These are phyloP conservation scores for Ormyrus nitidulus DNA, from an alignment of 2,888 invertebrate species.

Conservation along the genomic window DNA sequence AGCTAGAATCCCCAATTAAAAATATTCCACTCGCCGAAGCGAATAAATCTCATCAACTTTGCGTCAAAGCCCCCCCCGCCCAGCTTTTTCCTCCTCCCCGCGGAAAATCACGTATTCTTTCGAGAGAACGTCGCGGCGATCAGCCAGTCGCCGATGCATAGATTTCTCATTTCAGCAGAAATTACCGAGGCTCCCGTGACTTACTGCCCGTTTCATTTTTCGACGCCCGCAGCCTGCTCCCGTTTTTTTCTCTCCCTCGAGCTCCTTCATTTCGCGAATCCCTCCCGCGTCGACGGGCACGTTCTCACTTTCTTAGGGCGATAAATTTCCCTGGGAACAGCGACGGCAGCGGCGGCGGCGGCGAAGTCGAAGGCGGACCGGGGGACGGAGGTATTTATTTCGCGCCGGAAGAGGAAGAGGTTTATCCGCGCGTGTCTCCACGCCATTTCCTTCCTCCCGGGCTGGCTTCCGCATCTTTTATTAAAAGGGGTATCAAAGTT, in stretches of 20 bases:
- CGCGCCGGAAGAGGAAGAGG: conserved; percentile 20
- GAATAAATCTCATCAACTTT: no score
- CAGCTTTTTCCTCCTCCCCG: no score
- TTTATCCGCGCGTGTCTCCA: conserved; percentile 34
- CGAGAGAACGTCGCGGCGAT: not conserved
- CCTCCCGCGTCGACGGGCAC: conserved; percentile 34
- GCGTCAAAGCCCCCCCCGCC: no score
- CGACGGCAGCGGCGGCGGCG: no score
- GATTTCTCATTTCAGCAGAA: not conserved
- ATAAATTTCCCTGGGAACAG: conserved; percentile 46
- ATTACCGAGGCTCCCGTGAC: conserved; percentile 22
- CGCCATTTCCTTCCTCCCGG: conserved; percentile 23
- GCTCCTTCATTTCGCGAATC: conserved; percentile 30
- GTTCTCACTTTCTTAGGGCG: conserved; percentile 52
- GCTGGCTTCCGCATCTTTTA: conserved; percentile 45
- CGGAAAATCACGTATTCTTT: not conserved
- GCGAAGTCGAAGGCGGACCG: not conserved
- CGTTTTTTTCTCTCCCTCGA: not conserved
- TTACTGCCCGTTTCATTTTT: conserved; percentile 50
- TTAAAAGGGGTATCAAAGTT: conserved; percentile 49
- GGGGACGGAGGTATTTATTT: conserved; percentile 33
- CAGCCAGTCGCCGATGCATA: not conserved
- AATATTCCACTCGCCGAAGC: no score
- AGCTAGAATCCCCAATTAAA: no score
- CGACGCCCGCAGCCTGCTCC: conserved; percentile 6